These are phyloP conservation scores for Reinhardtius hippoglossoides DNA, from an alignment of 2,113 vertebrate species.

Conservation along the genomic window DNA sequence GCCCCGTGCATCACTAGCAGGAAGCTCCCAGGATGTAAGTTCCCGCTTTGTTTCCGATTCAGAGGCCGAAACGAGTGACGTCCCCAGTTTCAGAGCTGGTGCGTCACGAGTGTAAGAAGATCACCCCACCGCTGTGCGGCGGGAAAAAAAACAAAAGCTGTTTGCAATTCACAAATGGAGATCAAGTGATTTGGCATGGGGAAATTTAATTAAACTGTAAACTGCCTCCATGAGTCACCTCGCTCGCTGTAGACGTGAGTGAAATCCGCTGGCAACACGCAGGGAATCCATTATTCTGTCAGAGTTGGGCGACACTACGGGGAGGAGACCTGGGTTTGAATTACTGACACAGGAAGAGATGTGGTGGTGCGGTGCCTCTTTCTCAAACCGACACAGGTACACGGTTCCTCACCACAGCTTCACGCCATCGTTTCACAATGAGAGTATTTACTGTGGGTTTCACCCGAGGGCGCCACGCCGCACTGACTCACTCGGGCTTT, in stretches of 20 bases:
- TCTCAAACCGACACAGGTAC: not conserved
- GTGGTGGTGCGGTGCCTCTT: not conserved
- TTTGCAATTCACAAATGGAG: slow-evolving; percentile 43
- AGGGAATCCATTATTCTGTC: slow-evolving; percentile 39
- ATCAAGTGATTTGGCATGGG: slow-evolving; percentile 39
- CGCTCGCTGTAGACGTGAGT: slow-evolving; percentile 34
- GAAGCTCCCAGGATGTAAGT: not conserved
- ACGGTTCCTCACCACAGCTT: not conserved
- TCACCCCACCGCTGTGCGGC: not conserved
- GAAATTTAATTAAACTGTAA: slow-evolving; percentile 48
- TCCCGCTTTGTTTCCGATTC: not conserved
- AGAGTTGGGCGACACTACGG: not conserved
- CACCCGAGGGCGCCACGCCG: not conserved
- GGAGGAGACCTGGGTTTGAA: too few relatives aligned
- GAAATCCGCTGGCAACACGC: slow-evolving; percentile 29
- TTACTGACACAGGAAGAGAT: not conserved
- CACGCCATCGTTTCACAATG: too few relatives aligned
- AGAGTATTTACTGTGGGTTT: not conserved
- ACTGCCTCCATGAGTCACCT: slow-evolving; percentile 40
- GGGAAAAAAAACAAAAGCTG: not conserved
- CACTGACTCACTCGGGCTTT: slow-evolving; percentile 35
- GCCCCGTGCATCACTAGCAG: not conserved
- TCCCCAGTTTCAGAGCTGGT: not conserved
- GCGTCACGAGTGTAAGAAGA: slow-evolving; percentile 1
- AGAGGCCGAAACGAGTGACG: not conserved